Percentiles rank a stretch among this genome's conserved stretches.
Conservation (phyloP, 2,113 vertebrate genomes). For the Calonectris borealis region DNA sequence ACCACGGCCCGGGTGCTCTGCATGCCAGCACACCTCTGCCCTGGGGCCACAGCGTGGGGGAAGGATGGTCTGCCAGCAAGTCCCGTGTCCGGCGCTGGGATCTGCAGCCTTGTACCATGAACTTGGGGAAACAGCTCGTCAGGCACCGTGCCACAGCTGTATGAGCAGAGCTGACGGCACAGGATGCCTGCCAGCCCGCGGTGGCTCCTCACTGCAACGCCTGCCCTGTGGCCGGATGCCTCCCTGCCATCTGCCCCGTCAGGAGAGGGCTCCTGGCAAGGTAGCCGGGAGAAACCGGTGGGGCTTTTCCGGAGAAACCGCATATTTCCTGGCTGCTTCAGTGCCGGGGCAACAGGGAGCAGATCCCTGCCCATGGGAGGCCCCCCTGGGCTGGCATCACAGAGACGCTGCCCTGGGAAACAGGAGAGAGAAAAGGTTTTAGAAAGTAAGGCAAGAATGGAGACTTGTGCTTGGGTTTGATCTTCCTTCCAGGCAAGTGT, state of each 20-base stretch:
- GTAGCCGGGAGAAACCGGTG: neutral
- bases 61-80: neutral
- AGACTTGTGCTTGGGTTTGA: neutral
- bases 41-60: rapidly evolving
- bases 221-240: neutral
- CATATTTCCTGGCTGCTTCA: neutral
- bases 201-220: rapidly evolving
- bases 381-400: neutral
- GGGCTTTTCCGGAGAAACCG: neutral
- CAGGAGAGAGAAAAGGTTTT: neutral
- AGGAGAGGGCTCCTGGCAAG: neutral
- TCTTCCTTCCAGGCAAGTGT: neutral
- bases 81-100: rapidly evolving
- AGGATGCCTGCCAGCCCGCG: neutral
- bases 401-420: neutral
- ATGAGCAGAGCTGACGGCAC: neutral
- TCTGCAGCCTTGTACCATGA: rapidly evolving
- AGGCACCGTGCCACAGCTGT: rapidly evolving
- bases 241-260: neutral
- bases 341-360: neutral
- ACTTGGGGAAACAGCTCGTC: rapidly evolving
- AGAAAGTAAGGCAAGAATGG: neutral
- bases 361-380: neutral
- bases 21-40: neutral
- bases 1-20: rapidly evolving